phyloP scores from a whole-genome alignment of 2,888 invertebrate species.

The Tetragnatha montana region DNA sequence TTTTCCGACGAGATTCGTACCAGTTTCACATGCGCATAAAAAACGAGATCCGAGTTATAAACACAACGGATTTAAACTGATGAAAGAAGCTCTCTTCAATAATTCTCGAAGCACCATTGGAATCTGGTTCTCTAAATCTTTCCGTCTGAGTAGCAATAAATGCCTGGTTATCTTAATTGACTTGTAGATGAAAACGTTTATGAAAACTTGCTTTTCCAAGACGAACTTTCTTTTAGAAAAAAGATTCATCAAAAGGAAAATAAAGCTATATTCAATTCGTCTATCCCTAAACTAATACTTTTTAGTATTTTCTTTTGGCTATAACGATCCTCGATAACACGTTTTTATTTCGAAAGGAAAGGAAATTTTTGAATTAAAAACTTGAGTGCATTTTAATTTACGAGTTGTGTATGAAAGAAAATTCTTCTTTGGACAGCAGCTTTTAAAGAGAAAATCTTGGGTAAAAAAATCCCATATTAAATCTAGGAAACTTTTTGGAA shows the following conservation, averaged over 20 bases:
- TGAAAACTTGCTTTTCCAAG: not conserved
- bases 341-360: not conserved
- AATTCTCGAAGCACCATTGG: slow-evolving; percentile 19
- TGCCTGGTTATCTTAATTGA: slow-evolving; percentile 35
- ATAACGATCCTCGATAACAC: not conserved
- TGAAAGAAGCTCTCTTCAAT: slow-evolving; percentile 28
- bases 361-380: not conserved
- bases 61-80: slow-evolving; percentile 10
- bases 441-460: too few relatives aligned
- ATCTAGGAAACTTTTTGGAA: too few relatives aligned
- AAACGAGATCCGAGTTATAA: not conserved
- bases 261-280: not conserved
- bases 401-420: too few relatives aligned
- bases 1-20: not conserved
- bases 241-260: not conserved
- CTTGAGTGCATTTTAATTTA: not conserved
- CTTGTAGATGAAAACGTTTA: slow-evolving; percentile 1
- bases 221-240: not conserved
- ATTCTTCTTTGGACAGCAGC: too few relatives aligned
- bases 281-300: not conserved
- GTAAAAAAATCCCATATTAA: too few relatives aligned
- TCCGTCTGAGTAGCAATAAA: slow-evolving; percentile 27
- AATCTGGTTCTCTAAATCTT: slow-evolving; percentile 27
- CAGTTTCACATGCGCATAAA: not conserved
- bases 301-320: not conserved